Percentiles rank a stretch among this genome's conserved stretches.
Conservation (phyloP, 2,797 vertebrate genomes). For the Numenius phaeopus region DNA sequence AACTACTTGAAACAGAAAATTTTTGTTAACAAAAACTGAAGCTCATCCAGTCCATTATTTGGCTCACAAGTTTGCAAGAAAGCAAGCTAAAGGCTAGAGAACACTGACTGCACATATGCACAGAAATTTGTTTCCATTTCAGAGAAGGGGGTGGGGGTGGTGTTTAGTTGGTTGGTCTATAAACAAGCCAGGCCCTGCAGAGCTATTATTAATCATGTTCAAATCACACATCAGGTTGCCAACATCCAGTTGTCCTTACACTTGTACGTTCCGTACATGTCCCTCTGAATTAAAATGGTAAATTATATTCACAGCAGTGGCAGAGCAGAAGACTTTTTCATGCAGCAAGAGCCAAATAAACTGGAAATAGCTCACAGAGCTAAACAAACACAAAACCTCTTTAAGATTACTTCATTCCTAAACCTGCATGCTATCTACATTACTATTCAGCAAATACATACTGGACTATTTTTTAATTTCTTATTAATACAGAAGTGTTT, state of each 20-base stretch:
- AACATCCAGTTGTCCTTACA: background rate
- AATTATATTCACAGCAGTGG: background rate
- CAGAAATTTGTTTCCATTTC: background rate
- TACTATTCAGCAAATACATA: background rate
- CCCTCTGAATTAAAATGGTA: background rate
- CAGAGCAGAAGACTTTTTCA: background rate
- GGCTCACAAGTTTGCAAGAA: background rate
- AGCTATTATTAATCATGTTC: conserved; percentile 1
- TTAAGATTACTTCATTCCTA: background rate
- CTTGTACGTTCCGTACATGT: background rate
- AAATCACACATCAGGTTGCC: conserved; percentile 4
- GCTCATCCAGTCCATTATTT: background rate
- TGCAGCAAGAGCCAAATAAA: background rate
- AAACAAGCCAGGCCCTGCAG: background rate
- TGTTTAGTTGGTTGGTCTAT: background rate
- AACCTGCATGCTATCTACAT: background rate
- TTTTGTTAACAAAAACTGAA: background rate
- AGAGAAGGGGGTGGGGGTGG: background rate
- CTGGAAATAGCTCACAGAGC: background rate
- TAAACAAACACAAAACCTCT: background rate
- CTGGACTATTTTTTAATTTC: background rate
- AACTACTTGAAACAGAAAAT: background rate
- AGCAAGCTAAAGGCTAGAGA: background rate
- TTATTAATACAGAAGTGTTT: background rate
- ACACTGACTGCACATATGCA: background rate